phyloP scores from a whole-genome alignment of 2,888 invertebrate genomes.

The Leucania comma region DNA sequence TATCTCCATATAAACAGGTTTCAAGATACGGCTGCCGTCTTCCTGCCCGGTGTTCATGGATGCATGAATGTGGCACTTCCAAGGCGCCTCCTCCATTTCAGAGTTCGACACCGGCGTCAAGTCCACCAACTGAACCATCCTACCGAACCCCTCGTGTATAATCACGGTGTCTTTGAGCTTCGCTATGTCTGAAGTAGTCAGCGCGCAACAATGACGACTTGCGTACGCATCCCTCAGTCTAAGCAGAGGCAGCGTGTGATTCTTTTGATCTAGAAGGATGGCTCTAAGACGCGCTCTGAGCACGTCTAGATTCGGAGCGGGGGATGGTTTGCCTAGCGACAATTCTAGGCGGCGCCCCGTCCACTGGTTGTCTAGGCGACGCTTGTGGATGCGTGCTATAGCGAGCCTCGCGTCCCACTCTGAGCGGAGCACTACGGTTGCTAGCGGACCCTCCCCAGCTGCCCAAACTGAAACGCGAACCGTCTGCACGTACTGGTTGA shows the following conservation, averaged over 20 bases:
- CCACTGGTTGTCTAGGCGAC: constrained; percentile 92
- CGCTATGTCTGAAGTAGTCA: constrained; percentile 93
- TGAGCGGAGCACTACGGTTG: constrained; percentile 93
- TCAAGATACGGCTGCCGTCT: constrained; percentile 90
- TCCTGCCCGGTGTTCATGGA: constrained; percentile 79
- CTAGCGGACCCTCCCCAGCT: constrained; percentile 90
- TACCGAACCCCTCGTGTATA: constrained; percentile 84
- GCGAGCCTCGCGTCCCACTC: constrained; percentile 93
- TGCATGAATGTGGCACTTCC: constrained; percentile 90
- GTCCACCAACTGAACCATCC: constrained; percentile 85
- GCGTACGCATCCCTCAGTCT: constrained; percentile 96
- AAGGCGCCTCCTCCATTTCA: constrained; percentile 86
- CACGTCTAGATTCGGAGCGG: constrained; percentile 92
- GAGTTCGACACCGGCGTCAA: constrained; percentile 78
- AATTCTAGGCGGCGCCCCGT: constrained; percentile 95
- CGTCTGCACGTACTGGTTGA: constrained; percentile 83
- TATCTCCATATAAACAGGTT: constrained; percentile 92
- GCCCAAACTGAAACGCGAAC: constrained; percentile 83
- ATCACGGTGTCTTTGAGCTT: constrained; percentile 94
- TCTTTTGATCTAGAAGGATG: constrained; percentile 94
- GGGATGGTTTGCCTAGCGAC: constrained; percentile 91
- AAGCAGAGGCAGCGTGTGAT: constrained; percentile 94
- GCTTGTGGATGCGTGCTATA: constrained; percentile 96
- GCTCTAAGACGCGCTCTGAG: constrained; percentile 93
- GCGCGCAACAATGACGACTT: constrained; percentile 94